A percentile compares a stretch with the other conserved stretches of the same genome.
These are phyloP conservation scores for Enchytraeus crypticus DNA, from an alignment of 2,888 invertebrate species.

Conservation along the genomic window DNA sequence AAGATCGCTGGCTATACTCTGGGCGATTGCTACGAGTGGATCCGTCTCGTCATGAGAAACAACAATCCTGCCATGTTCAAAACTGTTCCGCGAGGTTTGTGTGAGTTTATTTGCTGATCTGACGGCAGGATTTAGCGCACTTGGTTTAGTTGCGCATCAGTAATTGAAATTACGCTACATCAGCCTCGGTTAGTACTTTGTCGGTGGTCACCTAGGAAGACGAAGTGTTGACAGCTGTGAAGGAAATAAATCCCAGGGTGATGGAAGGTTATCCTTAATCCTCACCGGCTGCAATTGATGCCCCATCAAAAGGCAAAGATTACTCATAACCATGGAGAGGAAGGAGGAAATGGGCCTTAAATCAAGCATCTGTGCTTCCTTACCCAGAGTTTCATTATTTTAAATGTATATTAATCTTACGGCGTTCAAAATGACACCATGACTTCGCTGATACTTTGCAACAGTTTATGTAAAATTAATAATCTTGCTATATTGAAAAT, in stretches of 20 bases:
- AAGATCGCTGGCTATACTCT: conserved; percentile 56
- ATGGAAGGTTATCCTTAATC: too few relatives aligned
- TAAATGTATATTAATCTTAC: neutral
- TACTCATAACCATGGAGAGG: too few relatives aligned
- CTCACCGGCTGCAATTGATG: too few relatives aligned
- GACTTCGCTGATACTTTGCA: neutral
- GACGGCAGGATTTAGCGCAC: too few relatives aligned
- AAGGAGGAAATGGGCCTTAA: too few relatives aligned
- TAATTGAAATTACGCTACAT: too few relatives aligned
- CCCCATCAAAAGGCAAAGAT: too few relatives aligned
- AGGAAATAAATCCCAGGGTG: too few relatives aligned
- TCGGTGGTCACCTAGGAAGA: too few relatives aligned
- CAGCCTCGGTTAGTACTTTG: too few relatives aligned
- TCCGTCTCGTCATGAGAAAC: conserved; percentile 54
- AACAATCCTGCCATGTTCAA: conserved; percentile 53
- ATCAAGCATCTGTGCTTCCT: neutral
- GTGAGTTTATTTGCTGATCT: conserved; percentile 26
- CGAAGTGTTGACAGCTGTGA: too few relatives aligned
- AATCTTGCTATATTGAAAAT: neutral
- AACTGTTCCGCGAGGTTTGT: conserved; percentile 52
- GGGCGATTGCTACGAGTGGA: conserved; percentile 53
- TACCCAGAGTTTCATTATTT: neutral
- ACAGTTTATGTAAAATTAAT: neutral
- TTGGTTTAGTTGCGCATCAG: too few relatives aligned
- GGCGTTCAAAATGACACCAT: neutral